phyloP scores from a whole-genome alignment of 2,797 vertebrate genomes.

The Margarornis squamiger region DNA sequence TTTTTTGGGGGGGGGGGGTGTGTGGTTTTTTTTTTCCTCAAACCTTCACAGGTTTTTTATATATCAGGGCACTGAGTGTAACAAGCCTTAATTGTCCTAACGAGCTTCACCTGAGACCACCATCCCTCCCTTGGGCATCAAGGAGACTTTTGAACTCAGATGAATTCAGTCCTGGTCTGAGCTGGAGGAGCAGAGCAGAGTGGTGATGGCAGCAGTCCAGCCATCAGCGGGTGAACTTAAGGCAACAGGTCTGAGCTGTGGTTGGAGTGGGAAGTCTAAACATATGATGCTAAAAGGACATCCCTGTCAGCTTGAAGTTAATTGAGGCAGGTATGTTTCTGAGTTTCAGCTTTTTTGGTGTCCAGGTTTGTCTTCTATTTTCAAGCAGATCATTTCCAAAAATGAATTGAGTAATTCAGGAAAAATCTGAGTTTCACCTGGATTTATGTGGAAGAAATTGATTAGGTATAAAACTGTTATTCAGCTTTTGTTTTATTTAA shows the following conservation, averaged over 20 bases:
- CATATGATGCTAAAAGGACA: neutral
- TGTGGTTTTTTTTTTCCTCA: too few relatives aligned
- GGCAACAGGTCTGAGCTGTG: accelerated
- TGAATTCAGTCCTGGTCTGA: accelerated
- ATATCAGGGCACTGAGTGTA: neutral
- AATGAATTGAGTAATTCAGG: neutral
- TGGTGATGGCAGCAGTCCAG: accelerated
- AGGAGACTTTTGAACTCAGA: neutral
- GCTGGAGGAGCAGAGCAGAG: neutral
- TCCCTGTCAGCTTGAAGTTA: neutral
- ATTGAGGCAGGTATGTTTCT: neutral
- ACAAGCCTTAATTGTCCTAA: neutral
- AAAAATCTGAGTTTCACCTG: neutral
- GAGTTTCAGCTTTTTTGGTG: neutral
- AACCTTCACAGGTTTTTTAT: neutral
- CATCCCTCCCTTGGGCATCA: neutral
- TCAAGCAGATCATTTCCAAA: neutral
- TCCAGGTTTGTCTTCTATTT: neutral
- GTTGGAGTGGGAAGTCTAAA: neutral
- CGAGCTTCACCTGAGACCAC: neutral
- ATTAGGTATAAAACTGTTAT: neutral
- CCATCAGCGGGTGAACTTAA: accelerated
- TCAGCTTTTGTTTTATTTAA: neutral
- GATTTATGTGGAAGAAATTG: neutral
- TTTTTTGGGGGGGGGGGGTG: too few relatives aligned